Base-by-base conservation (phyloP, 1,140 invertebrate genomes). In the Dendrolimus kikuchii region DNA sequence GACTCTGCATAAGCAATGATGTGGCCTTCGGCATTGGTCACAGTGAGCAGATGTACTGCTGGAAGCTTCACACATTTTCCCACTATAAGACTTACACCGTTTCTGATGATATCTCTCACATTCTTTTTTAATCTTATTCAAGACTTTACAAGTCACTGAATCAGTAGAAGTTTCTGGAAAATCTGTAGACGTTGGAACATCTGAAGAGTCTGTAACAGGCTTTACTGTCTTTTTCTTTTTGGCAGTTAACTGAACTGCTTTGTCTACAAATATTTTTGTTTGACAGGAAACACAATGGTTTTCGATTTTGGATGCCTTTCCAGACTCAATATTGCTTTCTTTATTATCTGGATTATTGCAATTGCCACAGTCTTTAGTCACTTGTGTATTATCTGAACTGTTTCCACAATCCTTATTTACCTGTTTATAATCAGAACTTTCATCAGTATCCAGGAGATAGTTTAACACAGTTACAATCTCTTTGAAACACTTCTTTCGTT, bases 101-200 rank as follows among this genome's bases (percentile, higher is more conserved):
- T 69, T 83, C 48, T 82, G 75, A 37, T 81, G 72, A 58, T 79
- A 84, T 57, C 72, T 83, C 47, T 84, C 80, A 40, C 77, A 83
- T 73, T 86, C 78, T 40, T 69, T 84, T 54, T 75, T 77, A 43
- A 81, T 86, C 60, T 75, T 82, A 40, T 76, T 77, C 6, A 86
- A 56, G 9, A 86, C 64, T 69, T 76, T 76, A 53, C 74, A 81
- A 38, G 83, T 71, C 0, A 72, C 63, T 2, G 80, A 75, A 59
- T 86, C 78, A 4, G 78, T 64, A 7, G 80, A 77, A 7, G 80
- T 77, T 9, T 59, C 64, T 5, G 72, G 76, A 6, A 74, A 38
- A 38, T 84, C 79, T 10, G 68, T 77, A 9, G 80, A 80, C 38
- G 58, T 56, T 6, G 70, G 68, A 3, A 73, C 40, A 38, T 81